Evolutionary conservation across 2,113 vertebrate genomes (phyloP), one percentile per base, ranked within the genome.

Genomic region (Phrynocephalus versicolor): DNA sequence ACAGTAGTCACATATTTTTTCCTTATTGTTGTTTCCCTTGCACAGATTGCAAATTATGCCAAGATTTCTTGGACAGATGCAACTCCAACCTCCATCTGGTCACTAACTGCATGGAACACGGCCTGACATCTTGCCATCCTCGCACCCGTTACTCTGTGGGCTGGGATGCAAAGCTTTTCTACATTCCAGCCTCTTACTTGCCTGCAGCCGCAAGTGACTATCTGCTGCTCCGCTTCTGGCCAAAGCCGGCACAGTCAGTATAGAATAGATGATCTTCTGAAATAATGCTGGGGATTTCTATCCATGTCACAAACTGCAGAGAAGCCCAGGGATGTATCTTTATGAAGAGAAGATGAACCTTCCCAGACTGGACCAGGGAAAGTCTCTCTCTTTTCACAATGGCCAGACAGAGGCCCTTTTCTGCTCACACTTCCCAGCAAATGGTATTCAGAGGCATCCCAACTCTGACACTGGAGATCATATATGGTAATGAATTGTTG

Each of bases 41-140:
- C 25, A 27, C 64, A 67, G 64, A 30, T 25, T 67, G 64, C 64
- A 67, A n/a, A 67, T 2, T 25, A 67, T 67, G 64, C 27, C 64
- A 67, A 67, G 6, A 12, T 67, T 12, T 67, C 64, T 3, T 3
- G 10, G 10, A 67, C 3, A 30, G 27, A 30, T 12, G 25, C 64
- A 67, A 30, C 64, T 12, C 2, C 7, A 23, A 96, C 81, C 91
- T 97, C 88, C 88, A 88, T 1, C 80, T 93, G 89, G 97, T 97
- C 7, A 97, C 96, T 0, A 89, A 92, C 88, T 96, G 96, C 88
- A 97, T 97, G 95, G 96, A 96, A 60, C 97, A 97, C 0, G 96
- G 96, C 0, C 86, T 97, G 87, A 96, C 94, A 25, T 95, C 96
- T 2, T 19, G 85, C 23, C 57, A 94, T 64, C 97, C 97, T 0